These are phyloP conservation scores for Erebia palarica DNA, from an alignment of 2,888 invertebrate genomes.

Conservation along the genomic window DNA sequence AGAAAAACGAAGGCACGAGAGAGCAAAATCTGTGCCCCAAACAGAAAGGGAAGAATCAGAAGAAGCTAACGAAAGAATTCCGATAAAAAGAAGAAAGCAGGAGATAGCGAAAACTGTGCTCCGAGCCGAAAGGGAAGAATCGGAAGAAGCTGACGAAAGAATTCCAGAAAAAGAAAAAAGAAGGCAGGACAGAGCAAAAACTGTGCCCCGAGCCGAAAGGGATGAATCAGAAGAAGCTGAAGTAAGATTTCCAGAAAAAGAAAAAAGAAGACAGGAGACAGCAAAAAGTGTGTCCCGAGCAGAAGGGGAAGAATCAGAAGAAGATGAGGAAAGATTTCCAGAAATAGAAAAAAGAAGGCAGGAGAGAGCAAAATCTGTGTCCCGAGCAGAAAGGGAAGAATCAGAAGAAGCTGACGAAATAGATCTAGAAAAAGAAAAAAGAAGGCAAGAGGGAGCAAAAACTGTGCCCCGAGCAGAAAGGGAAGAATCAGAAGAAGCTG, in stretches of 20 bases:
- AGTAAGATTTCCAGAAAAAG: background rate
- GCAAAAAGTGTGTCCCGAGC: background rate
- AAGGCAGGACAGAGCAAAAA: too few species aligned
- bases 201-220: too few species aligned
- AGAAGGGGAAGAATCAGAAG: background rate
- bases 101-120: background rate
- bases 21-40: background rate
- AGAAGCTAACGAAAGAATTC: conserved; percentile 35
- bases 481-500: conserved; percentile 20
- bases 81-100: background rate
- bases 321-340: background rate
- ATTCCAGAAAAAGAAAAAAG: conserved; percentile 1
- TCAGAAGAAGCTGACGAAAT: background rate
- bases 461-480: background rate
- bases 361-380: background rate
- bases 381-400: background rate
- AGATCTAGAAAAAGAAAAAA: too few species aligned
- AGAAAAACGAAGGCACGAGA: background rate
- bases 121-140: conserved; percentile 19
- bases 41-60: conserved; percentile 26
- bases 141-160: conserved; percentile 26
- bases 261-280: background rate
- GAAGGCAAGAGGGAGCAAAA: too few species aligned
- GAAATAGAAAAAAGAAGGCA: conserved; percentile 6
- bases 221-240: too few species aligned